A percentile compares a stretch with the other conserved stretches of the same genome.
These are phyloP conservation scores for Aphodius sticticus DNA, from an alignment of 2,888 invertebrate species.

Conservation along the genomic window DNA sequence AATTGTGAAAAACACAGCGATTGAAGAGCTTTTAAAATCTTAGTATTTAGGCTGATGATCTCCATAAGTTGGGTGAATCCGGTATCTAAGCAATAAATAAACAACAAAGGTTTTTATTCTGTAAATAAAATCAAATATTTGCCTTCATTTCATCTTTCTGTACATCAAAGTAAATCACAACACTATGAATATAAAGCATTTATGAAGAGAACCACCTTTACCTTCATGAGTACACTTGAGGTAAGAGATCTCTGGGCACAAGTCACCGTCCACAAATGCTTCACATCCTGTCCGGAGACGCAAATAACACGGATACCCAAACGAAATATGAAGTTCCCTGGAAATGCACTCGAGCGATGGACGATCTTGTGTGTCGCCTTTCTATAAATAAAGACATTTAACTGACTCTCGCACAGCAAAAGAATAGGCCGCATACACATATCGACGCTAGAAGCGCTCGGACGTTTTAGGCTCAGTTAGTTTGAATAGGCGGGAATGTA, in stretches of 20 bases:
- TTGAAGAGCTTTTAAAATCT: no score
- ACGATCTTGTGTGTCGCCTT: slow-evolving; percentile 26
- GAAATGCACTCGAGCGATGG: slow-evolving; percentile 33
- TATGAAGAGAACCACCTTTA: slow-evolving; percentile 4
- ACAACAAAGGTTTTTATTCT: no score
- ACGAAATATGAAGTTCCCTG: slow-evolving; percentile 16
- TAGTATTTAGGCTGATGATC: no score
- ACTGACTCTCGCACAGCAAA: slow-evolving; percentile 33
- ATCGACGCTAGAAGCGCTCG: slow-evolving; percentile 18
- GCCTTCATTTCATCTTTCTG: no score
- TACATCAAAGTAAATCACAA: background rate
- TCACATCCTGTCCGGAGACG: slow-evolving; percentile 20
- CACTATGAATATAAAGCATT: background rate
- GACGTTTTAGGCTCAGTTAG: slow-evolving; percentile 5
- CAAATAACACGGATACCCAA: slow-evolving; percentile 18
- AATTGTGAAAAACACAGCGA: no score
- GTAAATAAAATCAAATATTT: no score
- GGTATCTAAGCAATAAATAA: no score
- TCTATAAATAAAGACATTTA: slow-evolving; percentile 44
- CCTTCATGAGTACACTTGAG: background rate
- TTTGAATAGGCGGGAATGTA: slow-evolving; percentile 7
- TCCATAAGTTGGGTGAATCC: no score
- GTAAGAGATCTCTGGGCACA: slow-evolving; percentile 15
- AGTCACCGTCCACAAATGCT: slow-evolving; percentile 18
- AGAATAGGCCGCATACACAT: slow-evolving; percentile 27